These are phyloP conservation scores for Sander vitreus DNA, from an alignment of 2,113 vertebrate genomes.

Conservation along the genomic window DNA sequence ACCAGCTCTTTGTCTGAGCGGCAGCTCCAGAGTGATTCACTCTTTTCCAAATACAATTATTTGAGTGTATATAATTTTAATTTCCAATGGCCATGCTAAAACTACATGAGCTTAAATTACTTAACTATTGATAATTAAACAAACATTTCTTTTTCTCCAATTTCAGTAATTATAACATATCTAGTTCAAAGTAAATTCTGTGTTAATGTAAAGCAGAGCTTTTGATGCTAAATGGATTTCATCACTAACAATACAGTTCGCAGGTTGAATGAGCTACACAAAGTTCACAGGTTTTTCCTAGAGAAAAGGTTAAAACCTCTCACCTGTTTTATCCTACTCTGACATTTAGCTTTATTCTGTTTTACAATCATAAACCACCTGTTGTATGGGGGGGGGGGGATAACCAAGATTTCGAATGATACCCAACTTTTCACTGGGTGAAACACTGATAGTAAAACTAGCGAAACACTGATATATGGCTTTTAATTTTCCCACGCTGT, in stretches of 20 bases:
- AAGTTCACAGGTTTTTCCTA: slow-evolving; percentile 33
- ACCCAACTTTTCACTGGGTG: neutral
- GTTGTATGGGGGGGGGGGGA: slow-evolving; percentile 6
- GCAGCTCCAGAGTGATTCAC: slow-evolving; percentile 45
- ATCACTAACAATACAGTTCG: slow-evolving; percentile 64
- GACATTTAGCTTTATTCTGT: slow-evolving; percentile 3
- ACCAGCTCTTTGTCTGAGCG: slow-evolving; percentile 75
- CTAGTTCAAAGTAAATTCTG: neutral
- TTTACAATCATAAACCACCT: slow-evolving; percentile 27
- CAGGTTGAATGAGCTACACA: slow-evolving; percentile 63
- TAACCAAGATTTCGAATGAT: slow-evolving; percentile 8
- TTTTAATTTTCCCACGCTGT: slow-evolving; percentile 44
- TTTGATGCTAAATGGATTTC: slow-evolving; percentile 38
- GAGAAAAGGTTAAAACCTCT: slow-evolving; percentile 49
- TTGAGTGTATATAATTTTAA: slow-evolving; percentile 11
- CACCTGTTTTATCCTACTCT: slow-evolving; percentile 20
- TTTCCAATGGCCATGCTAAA: slow-evolving; percentile 9
- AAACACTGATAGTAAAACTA: neutral
- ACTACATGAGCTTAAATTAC: neutral
- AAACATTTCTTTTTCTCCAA: neutral
- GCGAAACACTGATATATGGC: slow-evolving; percentile 12
- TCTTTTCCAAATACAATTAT: slow-evolving; percentile 42
- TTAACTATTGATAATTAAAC: neutral
- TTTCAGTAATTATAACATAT: neutral
- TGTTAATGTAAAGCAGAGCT: slow-evolving; percentile 29